phyloP scores from a whole-genome alignment of 2,888 invertebrate species.

The Ophion slaviceki region DNA sequence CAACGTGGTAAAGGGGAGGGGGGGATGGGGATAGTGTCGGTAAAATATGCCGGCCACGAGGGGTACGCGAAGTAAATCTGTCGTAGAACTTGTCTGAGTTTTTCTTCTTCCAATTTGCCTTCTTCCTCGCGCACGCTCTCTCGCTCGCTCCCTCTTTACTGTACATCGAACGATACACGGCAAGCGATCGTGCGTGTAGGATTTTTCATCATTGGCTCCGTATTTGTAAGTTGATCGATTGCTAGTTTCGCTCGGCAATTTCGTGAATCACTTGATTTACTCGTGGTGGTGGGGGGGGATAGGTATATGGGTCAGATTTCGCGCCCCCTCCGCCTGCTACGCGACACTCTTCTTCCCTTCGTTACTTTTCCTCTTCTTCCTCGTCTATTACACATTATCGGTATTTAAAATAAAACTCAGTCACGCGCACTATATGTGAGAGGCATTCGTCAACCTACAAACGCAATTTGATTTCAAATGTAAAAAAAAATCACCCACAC shows the following conservation, averaged over 20 bases:
- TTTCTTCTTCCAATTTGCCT: slow-evolving; percentile 27
- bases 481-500: slow-evolving; percentile 80
- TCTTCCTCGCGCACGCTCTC: slow-evolving; percentile 44
- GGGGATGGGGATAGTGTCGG: slow-evolving; percentile 27
- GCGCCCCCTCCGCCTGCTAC: slow-evolving; percentile 71
- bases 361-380: slow-evolving; percentile 20
- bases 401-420: slow-evolving; percentile 79
- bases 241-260: slow-evolving; percentile 8
- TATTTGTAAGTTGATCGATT: slow-evolving; percentile 29
- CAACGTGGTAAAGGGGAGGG: slow-evolving; percentile 57
- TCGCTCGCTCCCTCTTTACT: slow-evolving; percentile 60
- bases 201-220: slow-evolving; percentile 34
- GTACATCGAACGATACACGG: slow-evolving; percentile 67
- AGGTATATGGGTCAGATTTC: slow-evolving; percentile 51
- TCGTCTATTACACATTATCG: slow-evolving; percentile 70
- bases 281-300: neutral
- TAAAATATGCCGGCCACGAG: slow-evolving; percentile 60
- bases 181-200: slow-evolving; percentile 67
- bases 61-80: slow-evolving; percentile 45
- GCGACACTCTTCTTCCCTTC: slow-evolving; percentile 64
- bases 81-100: slow-evolving; percentile 41
- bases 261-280: slow-evolving; percentile 59
- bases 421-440: slow-evolving; percentile 82
- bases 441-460: slow-evolving; percentile 83
- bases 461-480: slow-evolving; percentile 82